Evolutionary conservation across 2,797 vertebrate genomes (phyloP).

Genomic region (Xyrichtys novacula): DNA sequence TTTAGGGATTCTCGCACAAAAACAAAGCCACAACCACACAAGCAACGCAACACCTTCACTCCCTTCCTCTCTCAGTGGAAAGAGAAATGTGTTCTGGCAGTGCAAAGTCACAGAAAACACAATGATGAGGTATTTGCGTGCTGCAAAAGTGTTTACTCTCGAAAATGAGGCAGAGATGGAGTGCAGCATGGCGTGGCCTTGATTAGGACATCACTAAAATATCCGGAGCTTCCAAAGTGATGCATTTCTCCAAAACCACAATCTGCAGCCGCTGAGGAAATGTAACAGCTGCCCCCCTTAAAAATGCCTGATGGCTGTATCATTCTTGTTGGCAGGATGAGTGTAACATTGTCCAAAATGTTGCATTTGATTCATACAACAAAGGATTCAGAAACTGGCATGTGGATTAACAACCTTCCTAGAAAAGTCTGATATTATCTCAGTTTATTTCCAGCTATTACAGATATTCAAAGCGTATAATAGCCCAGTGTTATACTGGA

Average conservation of each 20-base stretch:
- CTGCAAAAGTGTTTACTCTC: constrained; percentile 81
- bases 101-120: constrained; percentile 46
- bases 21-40: constrained; percentile 39
- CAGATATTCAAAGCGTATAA: constrained; percentile 26
- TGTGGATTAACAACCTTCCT: constrained; percentile 25
- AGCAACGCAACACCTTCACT: constrained; percentile 47
- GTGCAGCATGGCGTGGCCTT: constrained; percentile 60
- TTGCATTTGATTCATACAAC: constrained; percentile 58
- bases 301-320: constrained; percentile 72
- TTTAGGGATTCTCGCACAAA: constrained; percentile 32
- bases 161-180: constrained; percentile 70
- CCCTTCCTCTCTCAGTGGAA: constrained; percentile 40
- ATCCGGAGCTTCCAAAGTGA: constrained; percentile 71
- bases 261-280: constrained; percentile 72
- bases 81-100: constrained; percentile 45
- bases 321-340: constrained; percentile 56
- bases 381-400: constrained; percentile 30
- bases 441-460: constrained; percentile 30
- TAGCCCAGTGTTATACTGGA: not conserved
- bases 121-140: constrained; percentile 77
- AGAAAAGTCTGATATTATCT: constrained; percentile 43
- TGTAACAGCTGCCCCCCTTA: constrained; percentile 73
- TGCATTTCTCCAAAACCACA: constrained; percentile 74
- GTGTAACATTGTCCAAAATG: constrained; percentile 64
- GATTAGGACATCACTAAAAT: constrained; percentile 79